Conservation (phyloP, 37 sponge, comb jelly and placozoan species). For the Ianthella basta region DNA sequence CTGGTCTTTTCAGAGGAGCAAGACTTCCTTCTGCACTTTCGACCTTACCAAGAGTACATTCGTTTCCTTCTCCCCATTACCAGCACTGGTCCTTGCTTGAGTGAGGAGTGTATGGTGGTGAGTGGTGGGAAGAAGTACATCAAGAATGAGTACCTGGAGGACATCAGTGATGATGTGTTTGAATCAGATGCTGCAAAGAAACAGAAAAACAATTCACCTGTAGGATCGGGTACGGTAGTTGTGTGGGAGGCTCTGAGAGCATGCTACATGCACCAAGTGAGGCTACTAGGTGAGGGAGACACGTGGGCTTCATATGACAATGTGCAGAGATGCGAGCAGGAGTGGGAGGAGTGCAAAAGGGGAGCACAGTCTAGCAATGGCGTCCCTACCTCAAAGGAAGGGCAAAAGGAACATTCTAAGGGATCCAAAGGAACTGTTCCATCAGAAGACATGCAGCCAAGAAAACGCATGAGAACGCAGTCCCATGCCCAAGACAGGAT, state of each 20-base stretch:
- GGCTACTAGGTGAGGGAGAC: slow-evolving; percentile 12
- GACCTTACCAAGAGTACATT: slow-evolving; percentile 56
- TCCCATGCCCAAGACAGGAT: background rate
- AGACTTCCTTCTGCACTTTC: slow-evolving; percentile 34
- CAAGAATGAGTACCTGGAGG: slow-evolving; percentile 16
- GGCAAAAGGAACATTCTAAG: no score
- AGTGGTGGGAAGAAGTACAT: slow-evolving; percentile 44
- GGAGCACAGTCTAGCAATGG: no score
- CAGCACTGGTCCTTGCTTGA: slow-evolving; percentile 1
- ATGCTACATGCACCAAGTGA: slow-evolving; percentile 58
- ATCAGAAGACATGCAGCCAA: background rate
- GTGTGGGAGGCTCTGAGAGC: slow-evolving; percentile 73
- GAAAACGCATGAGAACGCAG: background rate
- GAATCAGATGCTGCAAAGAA: background rate
- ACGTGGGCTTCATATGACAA: slow-evolving; percentile 5
- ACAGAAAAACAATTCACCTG: background rate
- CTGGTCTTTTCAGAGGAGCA: slow-evolving; percentile 25
- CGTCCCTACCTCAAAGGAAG: no score
- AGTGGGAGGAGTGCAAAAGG: slow-evolving; percentile 3
- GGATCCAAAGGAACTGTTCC: no score
- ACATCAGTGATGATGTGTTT: background rate
- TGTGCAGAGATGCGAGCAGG: background rate
- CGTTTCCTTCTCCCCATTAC: slow-evolving; percentile 53
- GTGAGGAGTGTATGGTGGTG: slow-evolving; percentile 16
- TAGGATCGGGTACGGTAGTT: slow-evolving; percentile 44